Conservation (phyloP, 2,888 invertebrate species). For the Scrobipalpa atriplicella region DNA sequence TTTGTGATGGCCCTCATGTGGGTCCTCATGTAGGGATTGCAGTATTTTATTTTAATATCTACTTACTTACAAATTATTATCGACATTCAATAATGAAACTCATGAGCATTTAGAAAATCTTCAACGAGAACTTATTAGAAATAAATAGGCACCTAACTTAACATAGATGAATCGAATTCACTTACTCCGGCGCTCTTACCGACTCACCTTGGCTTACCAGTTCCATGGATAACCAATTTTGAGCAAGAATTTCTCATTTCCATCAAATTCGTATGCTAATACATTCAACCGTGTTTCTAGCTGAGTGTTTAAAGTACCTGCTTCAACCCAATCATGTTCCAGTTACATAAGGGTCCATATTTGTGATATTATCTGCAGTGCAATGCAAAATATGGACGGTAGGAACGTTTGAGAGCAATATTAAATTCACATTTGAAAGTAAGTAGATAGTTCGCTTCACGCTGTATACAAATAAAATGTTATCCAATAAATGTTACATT, state of each 20-base stretch:
- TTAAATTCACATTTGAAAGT: conserved; percentile 42
- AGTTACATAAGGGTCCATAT: conserved; percentile 28
- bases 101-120: no score
- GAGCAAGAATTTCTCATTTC: conserved; percentile 49
- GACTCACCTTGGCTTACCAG: conserved; percentile 37
- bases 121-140: no score
- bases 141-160: not conserved
- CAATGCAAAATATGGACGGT: conserved; percentile 35
- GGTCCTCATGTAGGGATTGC: no score
- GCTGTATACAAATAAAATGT: conserved; percentile 33
- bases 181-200: conserved; percentile 6
- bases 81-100: no score
- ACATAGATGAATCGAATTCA: not conserved
- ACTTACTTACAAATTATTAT: no score
- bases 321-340: conserved; percentile 29
- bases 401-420: conserved; percentile 38
- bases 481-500: conserved; percentile 22
- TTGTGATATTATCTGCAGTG: conserved; percentile 30
- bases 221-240: conserved; percentile 61
- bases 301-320: conserved; percentile 24
- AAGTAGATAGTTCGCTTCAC: conserved; percentile 29
- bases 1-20: no score
- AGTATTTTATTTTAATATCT: no score
- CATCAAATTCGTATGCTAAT: conserved; percentile 37
- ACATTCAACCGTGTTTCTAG: conserved; percentile 29